Conservation (phyloP, 2,797 vertebrate species). For the Karalla daura region DNA sequence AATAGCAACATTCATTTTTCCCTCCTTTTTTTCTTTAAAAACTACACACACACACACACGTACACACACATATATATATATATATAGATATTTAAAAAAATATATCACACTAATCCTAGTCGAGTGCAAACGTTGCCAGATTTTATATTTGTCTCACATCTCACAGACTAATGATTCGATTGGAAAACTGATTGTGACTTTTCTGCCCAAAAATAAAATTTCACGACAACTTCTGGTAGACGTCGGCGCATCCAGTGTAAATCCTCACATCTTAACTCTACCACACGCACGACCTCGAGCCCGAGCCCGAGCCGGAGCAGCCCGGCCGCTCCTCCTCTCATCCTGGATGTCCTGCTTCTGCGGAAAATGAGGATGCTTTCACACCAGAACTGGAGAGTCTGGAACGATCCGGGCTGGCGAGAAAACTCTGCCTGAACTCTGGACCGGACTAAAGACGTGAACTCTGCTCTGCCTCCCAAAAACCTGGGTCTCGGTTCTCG, state of each 20-base stretch:
- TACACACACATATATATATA: no score
- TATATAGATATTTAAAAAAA: constrained; percentile 82
- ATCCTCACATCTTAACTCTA: constrained; percentile 36
- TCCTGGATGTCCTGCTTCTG: constrained; percentile 34
- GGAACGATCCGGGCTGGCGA: no score
- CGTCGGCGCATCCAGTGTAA: constrained; percentile 73
- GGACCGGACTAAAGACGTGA: no score
- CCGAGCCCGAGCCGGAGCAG: no score
- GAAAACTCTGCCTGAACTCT: no score
- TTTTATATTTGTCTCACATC: constrained; percentile 82
- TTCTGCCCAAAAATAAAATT: constrained; percentile 62
- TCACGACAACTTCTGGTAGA: constrained; percentile 59
- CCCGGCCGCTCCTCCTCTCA: no score
- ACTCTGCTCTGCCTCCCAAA: no score
- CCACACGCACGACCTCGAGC: no score
- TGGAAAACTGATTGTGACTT: constrained; percentile 69
- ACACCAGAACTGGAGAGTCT: no score
- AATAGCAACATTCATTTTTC: constrained; percentile 80
- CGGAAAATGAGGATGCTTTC: no score
- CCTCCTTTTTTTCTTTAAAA: constrained; percentile 67
- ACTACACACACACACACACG: no score
- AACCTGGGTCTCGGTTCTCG: no score
- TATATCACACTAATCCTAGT: constrained; percentile 88
- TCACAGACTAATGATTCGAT: constrained; percentile 85
- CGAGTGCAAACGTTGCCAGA: constrained; percentile 93